Evolutionary conservation across 2,113 vertebrate species (phyloP).

Genomic region (Probosciger aterrimus): DNA sequence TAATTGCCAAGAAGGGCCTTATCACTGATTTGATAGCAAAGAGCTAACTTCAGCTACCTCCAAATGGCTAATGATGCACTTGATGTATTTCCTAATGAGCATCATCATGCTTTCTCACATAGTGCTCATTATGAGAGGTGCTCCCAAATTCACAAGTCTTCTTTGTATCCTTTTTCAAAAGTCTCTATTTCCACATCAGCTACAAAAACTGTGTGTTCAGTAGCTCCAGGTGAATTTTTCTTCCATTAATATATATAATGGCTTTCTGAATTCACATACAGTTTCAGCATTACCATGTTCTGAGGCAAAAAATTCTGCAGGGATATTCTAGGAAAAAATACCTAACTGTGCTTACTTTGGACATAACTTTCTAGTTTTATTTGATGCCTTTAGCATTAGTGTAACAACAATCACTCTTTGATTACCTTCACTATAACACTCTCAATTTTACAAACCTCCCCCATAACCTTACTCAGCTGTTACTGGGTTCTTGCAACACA

Average conservation of each 20-base stretch:
- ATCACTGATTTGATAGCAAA: not conserved
- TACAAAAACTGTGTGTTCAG: not conserved
- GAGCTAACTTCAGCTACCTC: not conserved
- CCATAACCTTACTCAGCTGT: not conserved
- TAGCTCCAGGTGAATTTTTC: constrained; percentile 29
- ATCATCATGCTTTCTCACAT: not conserved
- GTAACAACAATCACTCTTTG: not conserved
- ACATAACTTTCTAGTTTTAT: not conserved
- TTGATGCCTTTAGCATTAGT: not conserved
- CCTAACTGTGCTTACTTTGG: not conserved
- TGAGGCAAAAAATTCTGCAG: not conserved
- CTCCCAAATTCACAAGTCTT: constrained; percentile 13
- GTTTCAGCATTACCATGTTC: not conserved
- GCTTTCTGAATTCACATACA: not conserved
- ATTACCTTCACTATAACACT: not conserved
- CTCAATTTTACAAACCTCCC: not conserved
- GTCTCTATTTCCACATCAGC: not conserved
- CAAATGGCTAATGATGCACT: constrained; percentile 6
- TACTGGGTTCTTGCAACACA: not conserved
- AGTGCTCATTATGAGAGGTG: not conserved
- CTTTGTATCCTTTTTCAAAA: constrained; percentile 20
- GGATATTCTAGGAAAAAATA: not conserved
- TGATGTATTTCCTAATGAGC: not conserved
- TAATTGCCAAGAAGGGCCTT: not conserved
- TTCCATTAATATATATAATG: not conserved